Evolutionary conservation across 2,888 invertebrate genomes (phyloP).

Genomic region (Phanerotoma sp.): DNA sequence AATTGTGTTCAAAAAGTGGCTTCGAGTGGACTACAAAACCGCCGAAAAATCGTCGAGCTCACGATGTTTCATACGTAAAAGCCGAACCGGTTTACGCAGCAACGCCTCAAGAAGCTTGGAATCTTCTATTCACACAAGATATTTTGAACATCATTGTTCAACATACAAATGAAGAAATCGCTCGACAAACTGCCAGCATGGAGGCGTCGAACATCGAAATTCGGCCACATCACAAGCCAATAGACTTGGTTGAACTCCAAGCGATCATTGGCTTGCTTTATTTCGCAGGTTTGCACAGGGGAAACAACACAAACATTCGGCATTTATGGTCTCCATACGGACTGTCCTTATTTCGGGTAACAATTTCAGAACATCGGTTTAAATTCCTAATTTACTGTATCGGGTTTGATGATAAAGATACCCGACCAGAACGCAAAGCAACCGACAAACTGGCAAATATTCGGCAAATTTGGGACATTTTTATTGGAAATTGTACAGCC

Average conservation of each 20-base stretch:
- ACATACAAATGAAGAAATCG: conserved; percentile 1
- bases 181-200: not conserved
- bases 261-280: not conserved
- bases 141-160: not conserved
- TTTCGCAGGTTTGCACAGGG: not conserved
- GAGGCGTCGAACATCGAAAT: not conserved
- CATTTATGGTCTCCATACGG: not conserved
- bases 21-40: not conserved
- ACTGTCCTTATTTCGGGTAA: not conserved
- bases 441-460: too few relatives aligned
- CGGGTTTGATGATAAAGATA: too few relatives aligned
- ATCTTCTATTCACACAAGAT: not conserved
- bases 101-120: not conserved
- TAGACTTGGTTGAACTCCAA: not conserved
- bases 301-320: not conserved
- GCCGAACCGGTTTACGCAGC: not conserved
- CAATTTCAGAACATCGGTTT: too few relatives aligned
- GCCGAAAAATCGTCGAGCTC: not conserved
- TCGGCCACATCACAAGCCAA: not conserved
- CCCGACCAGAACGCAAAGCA: too few relatives aligned
- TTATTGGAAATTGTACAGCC: too few relatives aligned
- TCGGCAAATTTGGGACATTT: too few relatives aligned
- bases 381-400: too few relatives aligned
- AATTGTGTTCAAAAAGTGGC: too few relatives aligned
- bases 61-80: not conserved